Conservation (phyloP, 1,140 invertebrate genomes). For the Diuraphis noxia region DNA sequence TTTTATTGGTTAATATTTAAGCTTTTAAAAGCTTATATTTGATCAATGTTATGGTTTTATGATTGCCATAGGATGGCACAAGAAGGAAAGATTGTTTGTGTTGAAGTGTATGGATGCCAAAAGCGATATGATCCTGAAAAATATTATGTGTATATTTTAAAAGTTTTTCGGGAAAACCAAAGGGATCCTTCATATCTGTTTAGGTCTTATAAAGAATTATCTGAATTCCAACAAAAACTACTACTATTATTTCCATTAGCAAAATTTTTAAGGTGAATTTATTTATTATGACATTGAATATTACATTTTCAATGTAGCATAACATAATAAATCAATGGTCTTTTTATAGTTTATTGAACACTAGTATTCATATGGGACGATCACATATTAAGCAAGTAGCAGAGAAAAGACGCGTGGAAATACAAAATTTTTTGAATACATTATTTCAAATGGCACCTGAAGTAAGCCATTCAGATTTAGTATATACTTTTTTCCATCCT, state of each 20-base stretch:
- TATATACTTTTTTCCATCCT: constrained; percentile 98
- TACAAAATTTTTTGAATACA: constrained; percentile 83
- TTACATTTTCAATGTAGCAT: not conserved
- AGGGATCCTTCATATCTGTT: constrained; percentile 84
- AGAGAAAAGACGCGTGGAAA: constrained; percentile 81
- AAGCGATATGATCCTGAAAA: constrained; percentile 97
- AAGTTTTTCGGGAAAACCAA: constrained; percentile 82
- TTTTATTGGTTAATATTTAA: not conserved
- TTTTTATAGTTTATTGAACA: constrained; percentile 66
- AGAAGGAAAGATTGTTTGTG: constrained; percentile 85
- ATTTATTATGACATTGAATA: not conserved
- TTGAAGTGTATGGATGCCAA: constrained; percentile 85
- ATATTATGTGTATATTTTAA: constrained; percentile 94
- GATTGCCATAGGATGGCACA: constrained; percentile 61
- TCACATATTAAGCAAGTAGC: constrained; percentile 94
- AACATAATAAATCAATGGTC: constrained; percentile 51
- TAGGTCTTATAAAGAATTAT: constrained; percentile 93
- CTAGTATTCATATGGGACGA: constrained; percentile 81
- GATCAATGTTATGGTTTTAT: constrained; percentile 21
- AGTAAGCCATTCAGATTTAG: constrained; percentile 92
- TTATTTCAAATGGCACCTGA: constrained; percentile 87
- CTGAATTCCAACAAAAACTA: constrained; percentile 93
- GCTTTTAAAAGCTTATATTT: not conserved
- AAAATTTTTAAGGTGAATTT: constrained; percentile 75
- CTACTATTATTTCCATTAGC: constrained; percentile 89